Conservation (phyloP, 2,888 invertebrate species). For the Chaitophorus viminalis region DNA sequence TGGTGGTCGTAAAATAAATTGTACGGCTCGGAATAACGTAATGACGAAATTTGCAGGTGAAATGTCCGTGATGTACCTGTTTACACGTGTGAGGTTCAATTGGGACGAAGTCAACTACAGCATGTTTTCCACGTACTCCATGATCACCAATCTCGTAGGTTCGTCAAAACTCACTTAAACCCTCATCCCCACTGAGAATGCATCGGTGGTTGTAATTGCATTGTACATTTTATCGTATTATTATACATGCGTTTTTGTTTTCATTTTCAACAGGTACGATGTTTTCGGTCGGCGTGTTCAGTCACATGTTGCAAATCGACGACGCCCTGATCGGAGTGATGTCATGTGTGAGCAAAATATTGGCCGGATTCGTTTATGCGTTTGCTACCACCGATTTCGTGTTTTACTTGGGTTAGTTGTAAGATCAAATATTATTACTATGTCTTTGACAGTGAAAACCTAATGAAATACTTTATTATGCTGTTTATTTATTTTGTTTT, state of each 20-base stretch:
- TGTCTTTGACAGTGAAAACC: too few species aligned
- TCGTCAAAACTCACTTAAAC: background rate
- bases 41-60: constrained; percentile 70
- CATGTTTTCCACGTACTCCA: constrained; percentile 84
- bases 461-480: too few species aligned
- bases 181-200: background rate
- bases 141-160: constrained; percentile 83
- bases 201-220: background rate
- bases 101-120: constrained; percentile 91
- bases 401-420: constrained; percentile 78
- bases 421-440: background rate
- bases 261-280: constrained; percentile 75
- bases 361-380: constrained; percentile 85
- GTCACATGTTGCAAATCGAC: constrained; percentile 82
- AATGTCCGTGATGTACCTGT: constrained; percentile 85
- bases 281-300: constrained; percentile 84
- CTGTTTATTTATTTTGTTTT: too few species aligned
- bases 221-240: background rate
- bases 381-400: constrained; percentile 82
- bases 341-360: constrained; percentile 85
- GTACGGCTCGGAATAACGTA: background rate
- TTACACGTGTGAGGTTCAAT: constrained; percentile 84
- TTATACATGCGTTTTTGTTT: background rate
- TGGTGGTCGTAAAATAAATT: too few species aligned
- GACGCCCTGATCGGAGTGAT: constrained; percentile 86